Conservation (phyloP, 2,797 vertebrate genomes). For the Gymnodraco acuticeps region DNA sequence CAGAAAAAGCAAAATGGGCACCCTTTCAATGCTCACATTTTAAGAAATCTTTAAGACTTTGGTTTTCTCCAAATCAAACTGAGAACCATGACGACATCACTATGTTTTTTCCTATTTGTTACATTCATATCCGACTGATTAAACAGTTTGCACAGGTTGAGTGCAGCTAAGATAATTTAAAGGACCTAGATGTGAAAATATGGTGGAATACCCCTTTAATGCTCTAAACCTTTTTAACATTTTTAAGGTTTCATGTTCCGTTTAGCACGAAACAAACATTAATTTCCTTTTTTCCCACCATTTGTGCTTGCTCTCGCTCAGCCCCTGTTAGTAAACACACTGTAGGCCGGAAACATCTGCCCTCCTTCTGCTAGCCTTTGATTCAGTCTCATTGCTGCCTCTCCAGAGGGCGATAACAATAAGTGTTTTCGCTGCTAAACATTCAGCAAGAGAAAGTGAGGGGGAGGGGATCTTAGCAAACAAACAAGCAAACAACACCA, state of each 20-base stretch:
- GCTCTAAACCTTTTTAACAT: background rate
- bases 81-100: background rate
- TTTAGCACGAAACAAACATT: background rate
- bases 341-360: conserved; percentile 8
- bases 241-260: background rate
- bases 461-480: background rate
- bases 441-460: conserved; percentile 5
- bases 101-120: background rate
- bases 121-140: background rate
- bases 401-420: conserved; percentile 36
- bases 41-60: background rate
- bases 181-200: background rate
- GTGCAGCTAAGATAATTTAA: background rate
- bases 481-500: conserved; percentile 32
- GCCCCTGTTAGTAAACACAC: conserved; percentile 2
- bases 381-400: conserved; percentile 11
- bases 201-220: background rate
- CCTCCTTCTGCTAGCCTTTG: conserved; percentile 4
- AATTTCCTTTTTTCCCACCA: background rate
- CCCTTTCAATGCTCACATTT: too few relatives aligned
- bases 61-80: background rate
- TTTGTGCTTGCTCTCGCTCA: conserved; percentile 2
- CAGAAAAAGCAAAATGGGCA: too few relatives aligned
- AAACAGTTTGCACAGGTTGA: background rate
- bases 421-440: conserved; percentile 29